These are phyloP conservation scores for Allacma fusca DNA, from an alignment of 2,888 invertebrate genomes.

Conservation along the genomic window DNA sequence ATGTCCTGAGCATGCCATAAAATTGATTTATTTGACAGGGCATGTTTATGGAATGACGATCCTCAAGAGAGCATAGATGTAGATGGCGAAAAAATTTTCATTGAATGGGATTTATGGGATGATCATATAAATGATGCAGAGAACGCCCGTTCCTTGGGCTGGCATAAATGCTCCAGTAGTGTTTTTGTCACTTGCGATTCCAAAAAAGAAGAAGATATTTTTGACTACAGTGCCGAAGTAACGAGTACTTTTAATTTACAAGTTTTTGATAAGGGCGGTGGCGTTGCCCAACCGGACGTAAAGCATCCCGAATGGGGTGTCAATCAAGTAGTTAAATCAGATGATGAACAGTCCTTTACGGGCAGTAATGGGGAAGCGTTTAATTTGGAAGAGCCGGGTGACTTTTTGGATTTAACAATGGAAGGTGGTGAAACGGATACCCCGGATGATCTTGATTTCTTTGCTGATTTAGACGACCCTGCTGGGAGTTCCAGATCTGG, in stretches of 20 bases:
- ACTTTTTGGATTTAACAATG: background rate
- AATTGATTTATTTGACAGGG: background rate
- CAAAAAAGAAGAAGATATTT: background rate
- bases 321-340: background rate
- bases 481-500: background rate
- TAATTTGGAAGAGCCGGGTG: background rate
- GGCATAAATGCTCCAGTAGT: conserved; percentile 2
- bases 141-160: background rate
- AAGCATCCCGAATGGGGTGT: background rate
- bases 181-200: conserved; percentile 15
- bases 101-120: conserved; percentile 29
- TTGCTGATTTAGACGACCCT: conserved; percentile 11
- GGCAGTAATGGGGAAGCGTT: background rate
- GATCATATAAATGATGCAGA: background rate
- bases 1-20: too few relatives aligned
- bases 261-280: background rate
- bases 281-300: background rate
- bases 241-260: background rate
- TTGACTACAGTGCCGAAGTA: conserved; percentile 1
- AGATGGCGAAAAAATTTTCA: background rate
- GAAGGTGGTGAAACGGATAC: background rate
- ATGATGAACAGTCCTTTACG: background rate
- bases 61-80: background rate
- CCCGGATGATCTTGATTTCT: background rate
- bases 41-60: background rate